Evolutionary conservation across 2,888 invertebrate genomes (phyloP).

Genomic region (Hirudinaria manillensis): DNA sequence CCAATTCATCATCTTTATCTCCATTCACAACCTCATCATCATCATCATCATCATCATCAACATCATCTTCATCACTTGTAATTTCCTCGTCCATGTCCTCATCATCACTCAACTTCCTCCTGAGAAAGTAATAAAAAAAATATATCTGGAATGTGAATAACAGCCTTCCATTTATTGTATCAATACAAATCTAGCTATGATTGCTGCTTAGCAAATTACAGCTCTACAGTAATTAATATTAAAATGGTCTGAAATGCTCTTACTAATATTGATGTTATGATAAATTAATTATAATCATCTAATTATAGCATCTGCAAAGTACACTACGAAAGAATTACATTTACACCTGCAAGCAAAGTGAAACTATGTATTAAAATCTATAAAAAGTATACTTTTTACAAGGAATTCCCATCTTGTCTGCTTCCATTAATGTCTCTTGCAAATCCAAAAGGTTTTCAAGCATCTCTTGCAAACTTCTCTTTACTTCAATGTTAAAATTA

Average conservation of each 20-base stretch:
- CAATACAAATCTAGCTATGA: too few relatives aligned
- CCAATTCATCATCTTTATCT: background rate
- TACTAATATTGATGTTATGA: too few relatives aligned
- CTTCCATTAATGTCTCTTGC: slow-evolving; percentile 4
- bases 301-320: too few relatives aligned
- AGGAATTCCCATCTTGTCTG: background rate
- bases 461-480: background rate
- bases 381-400: background rate
- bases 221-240: too few relatives aligned
- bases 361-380: too few relatives aligned
- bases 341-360: too few relatives aligned
- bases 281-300: too few relatives aligned
- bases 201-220: too few relatives aligned
- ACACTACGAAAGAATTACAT: too few relatives aligned
- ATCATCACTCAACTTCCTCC: background rate
- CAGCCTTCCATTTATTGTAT: too few relatives aligned
- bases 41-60: background rate
- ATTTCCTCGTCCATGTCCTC: background rate
- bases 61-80: slow-evolving; percentile 7
- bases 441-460: slow-evolving; percentile 1
- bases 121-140: background rate
- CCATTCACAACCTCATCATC: background rate
- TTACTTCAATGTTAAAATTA: background rate
- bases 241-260: too few relatives aligned
- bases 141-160: too few relatives aligned